A percentile compares a stretch with the other conserved stretches of the same genome.
phyloP scores from a whole-genome alignment of 2,888 invertebrate species.

The Adineta ricciae region DNA sequence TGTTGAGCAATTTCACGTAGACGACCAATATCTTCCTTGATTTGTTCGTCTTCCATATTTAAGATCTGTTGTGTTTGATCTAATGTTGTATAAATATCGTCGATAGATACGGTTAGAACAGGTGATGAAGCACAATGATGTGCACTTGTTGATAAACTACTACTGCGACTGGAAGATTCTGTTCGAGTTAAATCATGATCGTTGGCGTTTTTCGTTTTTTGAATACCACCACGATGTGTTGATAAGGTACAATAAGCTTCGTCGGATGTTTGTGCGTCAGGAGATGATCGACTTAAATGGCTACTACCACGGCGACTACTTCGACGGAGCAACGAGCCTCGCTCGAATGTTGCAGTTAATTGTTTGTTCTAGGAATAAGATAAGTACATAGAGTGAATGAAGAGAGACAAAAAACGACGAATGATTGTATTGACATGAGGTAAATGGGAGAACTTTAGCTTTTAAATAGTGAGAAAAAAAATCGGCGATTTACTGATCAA shows the following conservation, averaged over 20 bases:
- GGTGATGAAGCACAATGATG: background rate
- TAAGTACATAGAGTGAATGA: background rate
- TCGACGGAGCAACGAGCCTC: background rate
- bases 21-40: background rate
- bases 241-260: conserved; percentile 11
- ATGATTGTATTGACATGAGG: background rate
- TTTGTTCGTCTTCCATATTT: background rate
- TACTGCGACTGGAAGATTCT: conserved; percentile 62
- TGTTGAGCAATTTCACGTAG: background rate
- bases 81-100: conserved; percentile 16
- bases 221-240: background rate
- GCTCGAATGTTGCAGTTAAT: background rate
- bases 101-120: background rate
- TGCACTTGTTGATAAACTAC: conserved; percentile 58
- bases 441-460: background rate
- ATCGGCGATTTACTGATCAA: background rate
- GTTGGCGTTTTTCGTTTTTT: background rate
- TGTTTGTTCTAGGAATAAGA: conserved; percentile 13
- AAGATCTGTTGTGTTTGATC: background rate
- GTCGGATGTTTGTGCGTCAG: background rate
- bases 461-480: background rate
- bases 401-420: no score
- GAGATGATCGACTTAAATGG: background rate
- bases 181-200: conserved; percentile 58
- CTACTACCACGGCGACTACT: conserved; percentile 1